Evolutionary conservation across 2,888 invertebrate genomes (phyloP), one percentile per base, ranked within the genome.

Genomic region (Hirtodrosophila cameraria): DNA sequence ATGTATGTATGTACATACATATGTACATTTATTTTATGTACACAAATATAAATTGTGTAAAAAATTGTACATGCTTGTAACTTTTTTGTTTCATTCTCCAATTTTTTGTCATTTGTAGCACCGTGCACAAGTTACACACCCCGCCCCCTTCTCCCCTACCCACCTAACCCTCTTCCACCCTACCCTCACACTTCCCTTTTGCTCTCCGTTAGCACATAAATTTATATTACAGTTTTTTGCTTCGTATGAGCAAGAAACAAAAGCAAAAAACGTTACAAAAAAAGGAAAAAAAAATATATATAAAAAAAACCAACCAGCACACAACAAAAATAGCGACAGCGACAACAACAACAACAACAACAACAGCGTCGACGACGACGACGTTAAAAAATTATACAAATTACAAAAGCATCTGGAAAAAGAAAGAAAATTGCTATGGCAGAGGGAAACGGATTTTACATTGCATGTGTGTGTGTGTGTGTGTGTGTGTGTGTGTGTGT

Each of bases 381-480:
- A 80, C 81, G 78, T 81, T 77, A 80, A 80, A 81, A 84, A 81
- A 78, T 84, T 84, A 81, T 80, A 83, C 77, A 80, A 79, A 83
- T 83, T 83, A 83, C 81, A 83, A 82, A 75, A 68, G 60, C 62
- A 74, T 69, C 70, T 73, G 75, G 63, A 64, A 77, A 66, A 78
- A 75, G 71, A 65, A 75, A 65, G 62, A 66, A 75, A 75, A 73
- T 68, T 83, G 64, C 69, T 45, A 30, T 59, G 52, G 63, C 64
- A 62, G 66, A 66, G 73, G 67, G 73, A 72, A 70, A 80, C 70
- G 71, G 80, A 73, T 64, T 75, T 74, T 63, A 63, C 64, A 52
- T 69, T 49, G 16, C 45, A 55, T 46, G 23, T 33, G 23, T 30
- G 18, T 59, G 13, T 54, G 31, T 45, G 12, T 42, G 27, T 12